A percentile compares a stretch with the other conserved stretches of the same genome.
Conservation (phyloP, 2,113 vertebrate genomes). For the Tapirus terrestris region DNA sequence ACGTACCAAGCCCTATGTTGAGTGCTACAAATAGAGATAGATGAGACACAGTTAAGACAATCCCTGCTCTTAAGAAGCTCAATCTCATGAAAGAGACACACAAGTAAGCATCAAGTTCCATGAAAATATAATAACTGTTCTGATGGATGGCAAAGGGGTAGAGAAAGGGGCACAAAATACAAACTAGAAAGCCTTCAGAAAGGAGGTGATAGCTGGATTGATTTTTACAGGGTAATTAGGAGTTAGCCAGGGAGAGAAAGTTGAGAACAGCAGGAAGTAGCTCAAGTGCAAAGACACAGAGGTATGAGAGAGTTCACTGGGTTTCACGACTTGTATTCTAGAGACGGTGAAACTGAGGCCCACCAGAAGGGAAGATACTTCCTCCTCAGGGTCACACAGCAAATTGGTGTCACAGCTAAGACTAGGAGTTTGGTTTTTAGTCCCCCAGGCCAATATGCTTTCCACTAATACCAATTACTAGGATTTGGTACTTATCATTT, state of each 20-base stretch:
- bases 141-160: background rate
- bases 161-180: background rate
- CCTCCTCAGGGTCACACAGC: background rate
- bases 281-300: background rate
- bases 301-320: background rate
- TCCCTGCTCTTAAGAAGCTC: slow-evolving; percentile 14
- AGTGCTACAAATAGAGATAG: background rate
- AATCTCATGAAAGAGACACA: background rate
- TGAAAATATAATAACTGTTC: slow-evolving; percentile 15
- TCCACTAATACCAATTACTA: background rate
- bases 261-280: background rate
- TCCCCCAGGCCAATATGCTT: background rate
- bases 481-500: background rate
- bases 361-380: background rate
- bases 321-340: background rate
- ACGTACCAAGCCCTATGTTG: background rate
- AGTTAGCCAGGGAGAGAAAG: background rate
- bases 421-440: background rate
- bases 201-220: background rate
- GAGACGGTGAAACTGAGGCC: background rate
- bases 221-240: background rate
- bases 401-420: background rate
- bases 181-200: background rate
- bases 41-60: background rate
- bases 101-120: background rate